A percentile compares a stretch with the other conserved stretches of the same genome.
Evolutionary conservation across 2,113 vertebrate species (phyloP).

Genomic region (Oostethus manadensis): DNA sequence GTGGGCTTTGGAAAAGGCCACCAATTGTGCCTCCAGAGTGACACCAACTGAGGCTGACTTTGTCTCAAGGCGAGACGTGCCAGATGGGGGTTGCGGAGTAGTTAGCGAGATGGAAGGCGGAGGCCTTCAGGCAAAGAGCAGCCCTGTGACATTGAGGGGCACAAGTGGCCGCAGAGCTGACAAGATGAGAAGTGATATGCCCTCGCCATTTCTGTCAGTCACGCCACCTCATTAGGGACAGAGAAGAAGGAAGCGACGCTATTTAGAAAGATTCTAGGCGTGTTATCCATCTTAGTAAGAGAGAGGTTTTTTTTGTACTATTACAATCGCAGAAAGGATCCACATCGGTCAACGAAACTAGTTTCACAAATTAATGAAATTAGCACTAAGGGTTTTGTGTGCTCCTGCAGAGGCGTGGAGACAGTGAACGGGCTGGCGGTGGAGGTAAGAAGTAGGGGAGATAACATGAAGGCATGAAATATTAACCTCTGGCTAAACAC

Average conservation of each 20-base stretch:
- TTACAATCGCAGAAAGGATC: slow-evolving; percentile 33
- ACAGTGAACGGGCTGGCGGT: slow-evolving; percentile 11
- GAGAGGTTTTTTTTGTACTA: slow-evolving; percentile 28
- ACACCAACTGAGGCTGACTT: slow-evolving; percentile 26
- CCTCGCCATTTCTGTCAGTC: slow-evolving; percentile 64
- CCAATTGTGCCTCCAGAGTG: slow-evolving; percentile 39
- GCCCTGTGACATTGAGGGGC: slow-evolving; percentile 68
- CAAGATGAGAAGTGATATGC: slow-evolving; percentile 70
- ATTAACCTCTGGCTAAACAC: slow-evolving; percentile 62
- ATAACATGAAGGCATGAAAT: slow-evolving; percentile 57
- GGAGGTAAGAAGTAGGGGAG: neutral
- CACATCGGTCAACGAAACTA: slow-evolving; percentile 36
- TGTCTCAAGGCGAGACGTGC: slow-evolving; percentile 42
- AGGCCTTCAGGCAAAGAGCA: slow-evolving; percentile 56
- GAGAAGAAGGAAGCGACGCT: slow-evolving; percentile 18
- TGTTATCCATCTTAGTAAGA: slow-evolving; percentile 32
- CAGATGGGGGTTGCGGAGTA: slow-evolving; percentile 52
- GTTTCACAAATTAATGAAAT: slow-evolving; percentile 47
- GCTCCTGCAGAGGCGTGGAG: slow-evolving; percentile 18
- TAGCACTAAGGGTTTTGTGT: slow-evolving; percentile 34
- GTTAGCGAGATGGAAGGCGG: slow-evolving; percentile 51
- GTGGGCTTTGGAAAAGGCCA: slow-evolving; percentile 17
- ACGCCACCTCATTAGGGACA: slow-evolving; percentile 66
- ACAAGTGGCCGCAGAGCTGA: slow-evolving; percentile 64
- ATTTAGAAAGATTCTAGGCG: slow-evolving; percentile 14